Percentiles rank a stretch among this genome's conserved stretches.
These are phyloP conservation scores for Todiramphus saurophagus DNA, from an alignment of 2,113 vertebrate species.

Conservation along the genomic window DNA sequence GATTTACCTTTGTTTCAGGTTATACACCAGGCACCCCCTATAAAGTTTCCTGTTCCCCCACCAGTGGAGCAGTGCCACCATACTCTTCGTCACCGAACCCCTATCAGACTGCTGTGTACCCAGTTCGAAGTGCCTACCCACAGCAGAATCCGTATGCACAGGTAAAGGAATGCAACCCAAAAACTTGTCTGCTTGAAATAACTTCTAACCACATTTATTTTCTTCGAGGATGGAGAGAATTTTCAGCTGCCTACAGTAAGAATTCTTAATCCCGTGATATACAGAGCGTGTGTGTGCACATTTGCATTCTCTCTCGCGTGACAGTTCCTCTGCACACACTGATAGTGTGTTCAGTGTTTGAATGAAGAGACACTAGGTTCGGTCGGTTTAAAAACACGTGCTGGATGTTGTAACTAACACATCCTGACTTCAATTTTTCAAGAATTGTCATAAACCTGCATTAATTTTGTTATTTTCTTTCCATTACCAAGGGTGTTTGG, in stretches of 20 bases:
- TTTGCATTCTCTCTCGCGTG: fast-evolving
- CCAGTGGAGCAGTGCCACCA: conserved; percentile 88
- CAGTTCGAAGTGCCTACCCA: conserved; percentile 93
- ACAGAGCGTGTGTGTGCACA: neutral
- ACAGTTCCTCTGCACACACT: neutral
- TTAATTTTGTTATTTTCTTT: neutral
- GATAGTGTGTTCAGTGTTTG: neutral
- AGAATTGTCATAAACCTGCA: neutral
- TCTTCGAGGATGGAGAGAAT: neutral
- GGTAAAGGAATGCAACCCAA: conserved; percentile 64
- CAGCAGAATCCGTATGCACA: conserved; percentile 97
- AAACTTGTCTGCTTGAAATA: fast-evolving
- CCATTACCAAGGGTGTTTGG: neutral
- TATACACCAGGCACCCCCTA: conserved; percentile 94
- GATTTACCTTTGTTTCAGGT: conserved; percentile 74
- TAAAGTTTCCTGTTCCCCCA: conserved; percentile 97
- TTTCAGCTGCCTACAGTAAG: neutral
- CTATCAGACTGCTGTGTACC: conserved; percentile 91
- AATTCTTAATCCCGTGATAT: neutral
- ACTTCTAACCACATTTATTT: no score
- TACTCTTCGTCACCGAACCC: conserved; percentile 93
- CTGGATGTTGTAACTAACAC: neutral
- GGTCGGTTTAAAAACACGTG: neutral
- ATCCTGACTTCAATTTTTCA: neutral
- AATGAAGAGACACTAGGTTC: neutral